Evolutionary conservation across 2,113 vertebrate species (phyloP).

Genomic region (Clarias magur): DNA sequence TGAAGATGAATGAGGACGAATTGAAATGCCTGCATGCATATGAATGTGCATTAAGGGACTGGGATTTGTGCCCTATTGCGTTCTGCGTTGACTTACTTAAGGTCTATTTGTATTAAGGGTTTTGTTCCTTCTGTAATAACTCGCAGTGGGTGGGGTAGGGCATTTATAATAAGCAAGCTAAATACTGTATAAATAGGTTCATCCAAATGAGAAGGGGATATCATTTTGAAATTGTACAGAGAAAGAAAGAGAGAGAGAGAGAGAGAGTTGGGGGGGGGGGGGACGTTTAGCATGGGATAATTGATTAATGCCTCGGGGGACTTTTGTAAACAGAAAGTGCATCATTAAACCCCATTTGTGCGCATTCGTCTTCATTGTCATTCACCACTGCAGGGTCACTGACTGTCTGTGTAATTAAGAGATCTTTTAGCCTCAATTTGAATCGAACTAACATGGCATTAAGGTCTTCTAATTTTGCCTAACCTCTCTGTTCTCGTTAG

Average conservation of each 20-base stretch:
- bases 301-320: slow-evolving; percentile 38
- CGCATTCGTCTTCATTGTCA: slow-evolving; percentile 38
- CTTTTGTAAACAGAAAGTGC: slow-evolving; percentile 48
- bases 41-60: slow-evolving; percentile 30
- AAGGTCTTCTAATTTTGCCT: slow-evolving; percentile 2
- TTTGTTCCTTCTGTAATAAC: background rate
- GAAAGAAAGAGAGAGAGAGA: slow-evolving; percentile 7
- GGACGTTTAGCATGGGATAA: slow-evolving; percentile 40
- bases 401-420: slow-evolving; percentile 42
- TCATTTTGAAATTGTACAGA: slow-evolving; percentile 8
- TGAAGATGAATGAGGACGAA: slow-evolving; percentile 34
- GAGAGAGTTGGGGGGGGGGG: background rate
- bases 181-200: background rate
- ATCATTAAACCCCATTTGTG: slow-evolving; percentile 48
- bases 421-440: slow-evolving; percentile 34
- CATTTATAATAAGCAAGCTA: background rate
- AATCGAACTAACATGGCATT: slow-evolving; percentile 39
- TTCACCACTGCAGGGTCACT: slow-evolving; percentile 24
- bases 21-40: slow-evolving; percentile 25
- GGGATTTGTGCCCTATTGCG: slow-evolving; percentile 27
- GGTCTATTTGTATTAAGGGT: slow-evolving; percentile 23
- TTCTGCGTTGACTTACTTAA: slow-evolving; percentile 4
- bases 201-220: background rate
- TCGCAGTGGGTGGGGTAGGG: background rate
- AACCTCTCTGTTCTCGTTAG: background rate